Conservation (phyloP, 2,113 vertebrate species). For the Aleadryas rufinucha region DNA sequence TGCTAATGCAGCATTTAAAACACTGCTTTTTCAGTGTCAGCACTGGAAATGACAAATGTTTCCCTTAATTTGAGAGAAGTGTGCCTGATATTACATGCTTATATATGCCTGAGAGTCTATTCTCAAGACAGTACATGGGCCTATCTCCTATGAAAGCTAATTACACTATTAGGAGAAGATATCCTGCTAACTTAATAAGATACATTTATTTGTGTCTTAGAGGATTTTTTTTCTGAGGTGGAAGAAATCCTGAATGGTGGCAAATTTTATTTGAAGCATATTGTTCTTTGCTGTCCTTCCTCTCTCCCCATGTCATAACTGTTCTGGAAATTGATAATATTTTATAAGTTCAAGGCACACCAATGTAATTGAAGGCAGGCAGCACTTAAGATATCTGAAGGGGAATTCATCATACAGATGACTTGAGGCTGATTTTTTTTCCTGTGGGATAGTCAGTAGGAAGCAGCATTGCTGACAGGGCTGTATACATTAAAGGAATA, state of each 20-base stretch:
- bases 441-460: not conserved
- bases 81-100: not conserved
- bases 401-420: not conserved
- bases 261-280: not conserved
- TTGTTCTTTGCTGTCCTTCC: not conserved
- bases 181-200: not conserved
- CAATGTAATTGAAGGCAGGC: not conserved
- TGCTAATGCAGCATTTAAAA: not conserved
- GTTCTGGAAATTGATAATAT: not conserved
- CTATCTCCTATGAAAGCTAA: not conserved
- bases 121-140: not conserved
- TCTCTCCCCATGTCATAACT: not conserved
- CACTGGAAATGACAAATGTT: conserved; percentile 1
- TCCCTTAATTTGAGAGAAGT: not conserved
- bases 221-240: not conserved
- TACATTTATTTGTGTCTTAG: not conserved
- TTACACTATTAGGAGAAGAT: not conserved
- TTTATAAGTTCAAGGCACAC: not conserved
- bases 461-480: not conserved
- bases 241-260: not conserved
- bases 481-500: not conserved
- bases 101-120: not conserved
- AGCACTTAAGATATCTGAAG: not conserved
- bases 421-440: not conserved
- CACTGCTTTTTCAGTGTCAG: not conserved